Base-by-base conservation (phyloP, 92 coral and sea anemone species). In the Chrysogorgia sp. region DNA sequence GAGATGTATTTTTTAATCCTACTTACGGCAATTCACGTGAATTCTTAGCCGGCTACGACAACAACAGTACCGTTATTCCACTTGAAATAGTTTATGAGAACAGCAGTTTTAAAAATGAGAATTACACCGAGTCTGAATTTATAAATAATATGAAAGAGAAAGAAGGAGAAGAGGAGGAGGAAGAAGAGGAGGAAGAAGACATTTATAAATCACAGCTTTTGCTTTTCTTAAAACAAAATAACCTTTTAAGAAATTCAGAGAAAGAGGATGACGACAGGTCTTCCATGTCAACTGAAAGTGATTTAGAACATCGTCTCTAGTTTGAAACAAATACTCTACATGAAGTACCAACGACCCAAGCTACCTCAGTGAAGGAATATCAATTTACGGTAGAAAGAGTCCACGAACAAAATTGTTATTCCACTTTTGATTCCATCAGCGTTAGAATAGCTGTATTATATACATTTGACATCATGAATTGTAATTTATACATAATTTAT, bases 201-300 rank as follows among this genome's bases (percentile, higher is more conserved):
- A 90, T 93, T 55, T 93, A 93, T 80, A 93, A 93, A 47, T 81
- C 90, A 47, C 97, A 93, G 63, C 74, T 93, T 43, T 62, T 93
- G 58, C 72, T 93, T 40, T 93, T 93, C 79, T 76, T 93, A 22
- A 93, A 90, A 82, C 97, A 90, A 56, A 72, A 72, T 35, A 72
- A 72, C 28, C 64, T 72, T 34, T 31, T 72, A 34, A 72, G 55
- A 33, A 72, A 53, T 56, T 53, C 64, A 20, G 9, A 3, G 1
- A 2, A 14, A 3, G 58, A 45, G 0, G 79, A 52, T 2, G 79
- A 55, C 14, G 13, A 45, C 15, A 30, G 13, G 50, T 72, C 79
- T 25, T 72, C 64, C 6, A 12, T 31, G 25, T 52, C 78, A 71
- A 71, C 47, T 0, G 64, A 37, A 9, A 52, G 40, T 53, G 78